Conservation (phyloP, 2,797 vertebrate species). For the Melanotaenia nigrans region DNA sequence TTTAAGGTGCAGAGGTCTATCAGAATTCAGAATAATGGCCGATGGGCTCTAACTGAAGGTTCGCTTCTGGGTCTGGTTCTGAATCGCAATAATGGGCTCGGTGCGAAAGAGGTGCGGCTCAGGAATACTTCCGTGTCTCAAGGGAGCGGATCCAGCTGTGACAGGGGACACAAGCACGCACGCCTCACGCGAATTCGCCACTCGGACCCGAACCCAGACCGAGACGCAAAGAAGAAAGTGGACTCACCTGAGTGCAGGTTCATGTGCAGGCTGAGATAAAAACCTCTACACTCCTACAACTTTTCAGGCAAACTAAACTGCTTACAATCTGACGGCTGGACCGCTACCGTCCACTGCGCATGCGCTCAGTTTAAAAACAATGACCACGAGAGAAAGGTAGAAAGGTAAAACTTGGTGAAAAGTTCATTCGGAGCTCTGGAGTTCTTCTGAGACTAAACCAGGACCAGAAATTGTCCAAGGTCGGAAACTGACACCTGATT, state of each 20-base stretch:
- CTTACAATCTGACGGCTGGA: background rate
- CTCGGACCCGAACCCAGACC: background rate
- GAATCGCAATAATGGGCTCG: background rate
- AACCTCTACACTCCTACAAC: background rate
- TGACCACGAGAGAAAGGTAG: background rate
- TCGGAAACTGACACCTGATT: too few species aligned
- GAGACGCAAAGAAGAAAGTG: too few species aligned
- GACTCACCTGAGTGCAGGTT: constrained; percentile 28
- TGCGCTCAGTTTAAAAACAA: constrained; percentile 17
- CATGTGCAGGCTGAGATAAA: background rate
- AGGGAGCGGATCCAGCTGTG: constrained; percentile 1
- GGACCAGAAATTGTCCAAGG: background rate
- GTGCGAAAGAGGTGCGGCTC: background rate
- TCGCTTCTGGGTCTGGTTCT: background rate
- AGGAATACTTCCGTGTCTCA: background rate
- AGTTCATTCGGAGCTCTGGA: fast-evolving
- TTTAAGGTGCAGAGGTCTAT: background rate
- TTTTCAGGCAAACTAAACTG: constrained; percentile 3
- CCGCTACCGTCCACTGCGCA: constrained; percentile 16
- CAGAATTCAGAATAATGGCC: background rate
- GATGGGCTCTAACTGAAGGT: background rate
- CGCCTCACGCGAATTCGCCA: background rate
- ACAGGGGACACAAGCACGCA: background rate
- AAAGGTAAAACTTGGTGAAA: too few species aligned
- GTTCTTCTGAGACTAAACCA: background rate